These are phyloP conservation scores for Hydroisotoma schaefferi DNA, from an alignment of 2,888 invertebrate species.

Conservation along the genomic window DNA sequence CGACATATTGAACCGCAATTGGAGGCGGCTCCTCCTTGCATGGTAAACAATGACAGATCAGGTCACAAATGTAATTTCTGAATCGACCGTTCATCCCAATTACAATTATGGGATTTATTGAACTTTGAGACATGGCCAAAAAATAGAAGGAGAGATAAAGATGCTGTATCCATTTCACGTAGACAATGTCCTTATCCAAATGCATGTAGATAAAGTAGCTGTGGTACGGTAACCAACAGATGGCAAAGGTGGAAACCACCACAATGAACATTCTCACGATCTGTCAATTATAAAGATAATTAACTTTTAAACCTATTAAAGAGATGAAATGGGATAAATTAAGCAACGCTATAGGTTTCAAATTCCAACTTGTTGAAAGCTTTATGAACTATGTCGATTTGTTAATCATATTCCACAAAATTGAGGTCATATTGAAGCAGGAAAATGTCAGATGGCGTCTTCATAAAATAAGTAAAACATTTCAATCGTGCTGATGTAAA, in stretches of 20 bases:
- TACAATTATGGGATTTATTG: constrained; percentile 88
- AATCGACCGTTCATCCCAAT: constrained; percentile 83
- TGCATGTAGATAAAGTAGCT: constrained; percentile 79
- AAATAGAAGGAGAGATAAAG: constrained; percentile 82
- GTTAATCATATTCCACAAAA: no score
- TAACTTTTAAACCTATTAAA: no score
- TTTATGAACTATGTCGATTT: no score
- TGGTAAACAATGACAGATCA: constrained; percentile 29
- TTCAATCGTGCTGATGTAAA: no score
- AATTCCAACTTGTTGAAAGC: no score
- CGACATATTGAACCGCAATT: constrained; percentile 50
- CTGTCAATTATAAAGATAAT: constrained; percentile 56
- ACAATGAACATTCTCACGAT: constrained; percentile 87
- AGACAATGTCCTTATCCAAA: constrained; percentile 64
- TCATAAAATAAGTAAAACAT: no score
- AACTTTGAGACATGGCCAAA: constrained; percentile 89
- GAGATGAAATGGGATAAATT: no score
- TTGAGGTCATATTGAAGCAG: no score
- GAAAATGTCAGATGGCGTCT: no score
- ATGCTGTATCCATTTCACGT: constrained; percentile 72
- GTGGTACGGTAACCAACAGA: constrained; percentile 85
- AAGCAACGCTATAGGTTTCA: no score
- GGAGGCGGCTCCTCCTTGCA: constrained; percentile 3
- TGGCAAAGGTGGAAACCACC: constrained; percentile 76
- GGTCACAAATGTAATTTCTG: constrained; percentile 43